A percentile compares a stretch with the other conserved stretches of the same genome.
phyloP scores from a whole-genome alignment of 2,797 vertebrate genomes.

The Phataginus tetradactyla region DNA sequence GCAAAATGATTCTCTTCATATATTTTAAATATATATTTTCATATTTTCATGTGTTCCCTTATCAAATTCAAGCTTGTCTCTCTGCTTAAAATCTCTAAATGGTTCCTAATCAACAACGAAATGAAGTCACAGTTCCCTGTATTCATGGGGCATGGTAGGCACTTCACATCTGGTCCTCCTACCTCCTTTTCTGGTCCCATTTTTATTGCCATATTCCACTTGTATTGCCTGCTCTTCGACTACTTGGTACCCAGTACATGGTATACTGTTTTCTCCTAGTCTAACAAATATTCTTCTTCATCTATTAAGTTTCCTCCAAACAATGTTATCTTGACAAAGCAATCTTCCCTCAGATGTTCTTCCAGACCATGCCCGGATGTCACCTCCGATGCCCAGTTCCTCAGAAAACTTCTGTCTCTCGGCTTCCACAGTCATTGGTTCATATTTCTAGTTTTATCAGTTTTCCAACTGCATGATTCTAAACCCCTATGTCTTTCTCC shows the following conservation, averaged over 20 bases:
- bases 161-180: background rate
- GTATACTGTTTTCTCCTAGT: background rate
- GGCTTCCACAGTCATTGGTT: too few species aligned
- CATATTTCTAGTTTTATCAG: background rate
- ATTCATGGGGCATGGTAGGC: background rate
- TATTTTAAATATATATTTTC: background rate
- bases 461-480: background rate
- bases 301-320: background rate
- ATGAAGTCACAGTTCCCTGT: background rate
- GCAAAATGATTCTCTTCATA: background rate
- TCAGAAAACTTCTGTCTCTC: background rate
- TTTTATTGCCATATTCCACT: background rate
- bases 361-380: background rate
- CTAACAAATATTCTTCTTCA: background rate
- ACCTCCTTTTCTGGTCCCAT: background rate
- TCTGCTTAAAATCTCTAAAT: background rate
- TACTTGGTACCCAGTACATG: background rate
- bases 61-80: background rate
- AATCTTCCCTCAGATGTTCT: background rate
- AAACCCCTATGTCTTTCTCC: background rate
- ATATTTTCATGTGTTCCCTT: background rate
- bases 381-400: rapidly evolving
- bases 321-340: background rate
- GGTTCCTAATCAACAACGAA: background rate
- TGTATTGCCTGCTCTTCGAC: background rate